A percentile compares a stretch with the other conserved stretches of the same genome.
These are phyloP conservation scores for Halocynthia roretzi DNA, from an alignment of 23 tunicate genomes.

Conservation along the genomic window DNA sequence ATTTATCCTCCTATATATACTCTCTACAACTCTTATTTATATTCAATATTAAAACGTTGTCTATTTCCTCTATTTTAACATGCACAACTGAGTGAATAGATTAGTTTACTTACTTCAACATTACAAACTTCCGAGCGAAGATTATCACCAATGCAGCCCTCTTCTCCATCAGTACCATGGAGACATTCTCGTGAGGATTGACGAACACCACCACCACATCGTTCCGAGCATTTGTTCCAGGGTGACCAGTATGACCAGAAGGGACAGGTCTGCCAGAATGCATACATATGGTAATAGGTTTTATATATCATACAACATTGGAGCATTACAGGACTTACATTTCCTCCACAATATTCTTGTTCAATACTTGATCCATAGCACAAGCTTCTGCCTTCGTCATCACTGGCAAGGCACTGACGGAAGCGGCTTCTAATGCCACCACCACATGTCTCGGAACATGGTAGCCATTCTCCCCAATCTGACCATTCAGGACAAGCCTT, in stretches of 20 bases:
- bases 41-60: background rate
- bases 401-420: slow-evolving; percentile 5
- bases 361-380: slow-evolving; percentile 41
- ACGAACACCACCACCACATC: slow-evolving; percentile 24
- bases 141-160: slow-evolving; percentile 41
- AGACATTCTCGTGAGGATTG: slow-evolving; percentile 11
- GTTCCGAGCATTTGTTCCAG: slow-evolving; percentile 24
- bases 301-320: no score
- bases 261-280: slow-evolving; percentile 23
- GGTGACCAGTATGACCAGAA: slow-evolving; percentile 26
- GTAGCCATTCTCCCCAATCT: slow-evolving; percentile 28
- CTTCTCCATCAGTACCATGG: slow-evolving; percentile 59
- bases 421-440: slow-evolving; percentile 15
- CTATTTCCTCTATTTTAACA: no score
- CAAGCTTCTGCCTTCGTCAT: slow-evolving; percentile 12
- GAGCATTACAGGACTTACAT: slow-evolving; percentile 14
- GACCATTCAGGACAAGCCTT: slow-evolving; percentile 24
- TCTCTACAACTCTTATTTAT: no score
- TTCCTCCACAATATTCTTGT: slow-evolving; percentile 42
- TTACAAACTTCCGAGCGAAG: slow-evolving; percentile 34
- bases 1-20: no score
- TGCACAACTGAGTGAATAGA: no score
- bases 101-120: slow-evolving; percentile 19
- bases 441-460: slow-evolving; percentile 56
- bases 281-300: no score